These are phyloP conservation scores for Coendou prehensilis DNA, from an alignment of 2,797 vertebrate species.

Conservation along the genomic window DNA sequence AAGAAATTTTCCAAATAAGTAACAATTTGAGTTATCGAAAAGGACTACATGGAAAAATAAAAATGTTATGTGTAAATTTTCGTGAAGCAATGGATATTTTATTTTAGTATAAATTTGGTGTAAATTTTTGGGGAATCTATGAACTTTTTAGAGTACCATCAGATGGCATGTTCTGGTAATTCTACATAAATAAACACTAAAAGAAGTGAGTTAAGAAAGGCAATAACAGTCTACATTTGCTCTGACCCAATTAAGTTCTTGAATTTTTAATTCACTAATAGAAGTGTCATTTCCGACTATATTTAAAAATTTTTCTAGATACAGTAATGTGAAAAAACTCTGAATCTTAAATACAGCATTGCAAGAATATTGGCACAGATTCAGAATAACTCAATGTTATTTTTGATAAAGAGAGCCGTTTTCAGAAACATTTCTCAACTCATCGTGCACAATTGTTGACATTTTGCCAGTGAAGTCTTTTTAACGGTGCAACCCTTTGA, in stretches of 20 bases:
- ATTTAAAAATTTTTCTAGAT: background rate
- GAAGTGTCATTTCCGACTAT: slow-evolving; percentile 7
- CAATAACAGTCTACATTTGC: background rate
- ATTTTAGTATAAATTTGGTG: background rate
- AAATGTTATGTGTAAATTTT: background rate
- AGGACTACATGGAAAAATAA: slow-evolving; percentile 4
- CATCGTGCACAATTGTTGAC: slow-evolving; percentile 68
- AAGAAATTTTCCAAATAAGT: slow-evolving; percentile 41
- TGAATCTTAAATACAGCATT: background rate
- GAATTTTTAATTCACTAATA: slow-evolving; percentile 2
- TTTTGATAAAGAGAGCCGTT: slow-evolving; percentile 59
- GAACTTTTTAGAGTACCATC: background rate
- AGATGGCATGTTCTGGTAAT: background rate
- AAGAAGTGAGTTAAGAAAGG: slow-evolving; percentile 27
- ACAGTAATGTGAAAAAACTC: background rate
- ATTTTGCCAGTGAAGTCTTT: slow-evolving; percentile 71
- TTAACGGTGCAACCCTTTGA: slow-evolving; percentile 59
- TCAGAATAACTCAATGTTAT: slow-evolving; percentile 20
- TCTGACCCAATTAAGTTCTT: background rate
- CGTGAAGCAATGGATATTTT: background rate
- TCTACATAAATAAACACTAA: background rate
- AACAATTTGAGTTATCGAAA: background rate
- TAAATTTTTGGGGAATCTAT: background rate
- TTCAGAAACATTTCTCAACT: slow-evolving; percentile 69
- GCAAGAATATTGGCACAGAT: background rate